Conservation (phyloP, 2,888 invertebrate genomes). For the Cyrtodaria siliqua region DNA sequence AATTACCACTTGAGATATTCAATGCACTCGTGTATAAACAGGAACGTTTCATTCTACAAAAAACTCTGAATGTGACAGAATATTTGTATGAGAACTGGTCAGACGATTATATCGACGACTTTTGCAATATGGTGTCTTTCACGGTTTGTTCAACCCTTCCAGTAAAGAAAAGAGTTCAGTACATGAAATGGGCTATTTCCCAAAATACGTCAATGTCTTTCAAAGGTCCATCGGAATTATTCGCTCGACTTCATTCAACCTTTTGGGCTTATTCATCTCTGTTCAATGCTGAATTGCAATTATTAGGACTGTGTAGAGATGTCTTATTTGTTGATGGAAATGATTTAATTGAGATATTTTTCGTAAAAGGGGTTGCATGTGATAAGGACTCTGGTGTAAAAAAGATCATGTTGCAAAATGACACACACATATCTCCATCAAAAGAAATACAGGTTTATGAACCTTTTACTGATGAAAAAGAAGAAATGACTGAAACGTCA, state of each 20-base stretch:
- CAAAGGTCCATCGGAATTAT: not conserved
- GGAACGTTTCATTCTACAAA: conserved; percentile 34
- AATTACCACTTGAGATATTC: conserved; percentile 45
- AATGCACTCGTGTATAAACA: conserved; percentile 36
- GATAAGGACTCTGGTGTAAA: no score
- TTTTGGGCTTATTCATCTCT: conserved; percentile 12
- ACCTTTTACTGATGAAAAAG: no score
- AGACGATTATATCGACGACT: conserved; percentile 44
- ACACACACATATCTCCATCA: no score
- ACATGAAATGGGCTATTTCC: not conserved
- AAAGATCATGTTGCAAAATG: no score
- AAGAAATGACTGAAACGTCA: no score
- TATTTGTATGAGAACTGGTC: conserved; percentile 6
- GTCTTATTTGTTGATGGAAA: not conserved
- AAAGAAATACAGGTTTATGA: no score
- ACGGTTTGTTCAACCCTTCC: not conserved
- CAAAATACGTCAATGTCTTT: not conserved
- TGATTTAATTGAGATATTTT: no score
- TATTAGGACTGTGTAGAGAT: conserved; percentile 26
- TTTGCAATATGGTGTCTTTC: conserved; percentile 27
- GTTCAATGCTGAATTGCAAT: conserved; percentile 21
- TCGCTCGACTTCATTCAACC: conserved; percentile 24
- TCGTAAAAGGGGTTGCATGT: no score
- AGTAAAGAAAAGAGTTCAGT: conserved; percentile 1
- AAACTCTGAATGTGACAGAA: conserved; percentile 14